Evolutionary conservation across 2,113 vertebrate species (phyloP), one percentile per base, ranked within the genome.

Genomic region (Bambusicola thoracicus): DNA sequence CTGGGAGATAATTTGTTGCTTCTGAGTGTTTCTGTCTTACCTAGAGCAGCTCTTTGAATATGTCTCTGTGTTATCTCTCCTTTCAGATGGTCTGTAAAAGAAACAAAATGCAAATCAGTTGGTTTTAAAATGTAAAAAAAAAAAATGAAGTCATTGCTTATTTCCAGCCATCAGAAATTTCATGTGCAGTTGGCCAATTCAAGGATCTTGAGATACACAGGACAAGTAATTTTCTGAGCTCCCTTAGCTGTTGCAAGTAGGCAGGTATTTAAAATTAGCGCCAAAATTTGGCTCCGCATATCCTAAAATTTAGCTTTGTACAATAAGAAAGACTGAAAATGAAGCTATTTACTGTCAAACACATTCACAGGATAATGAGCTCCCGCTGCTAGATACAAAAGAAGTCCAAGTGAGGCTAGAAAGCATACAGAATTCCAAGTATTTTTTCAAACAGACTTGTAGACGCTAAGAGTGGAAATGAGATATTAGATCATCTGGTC

Each of bases 61-160:
- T 98, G 98, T 58, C 98, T 97, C 91, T 97, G 96, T 44, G 97
- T 98, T 89, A 99, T 92, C 38, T 98, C 97, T 81, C 96, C 98
- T 98, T 99, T 99, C 96, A 99, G 94, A 77, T 96, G 97, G 90
- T 98, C 99, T 99, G 97, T 70, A 56, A 94, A 59, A 95, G 59
- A 97, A 32, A 97, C 3, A 95, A 83, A 93, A 66, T 48, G 16
- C 3, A 59, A 81, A 65, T 13, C n/a, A 18, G 40, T 83, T 59
- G 78, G 90, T 61, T 65, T 75, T 36, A 92, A 53, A 77, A 62
- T 41, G 7, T 65, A 8, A 53, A 53, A 53, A 81, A 43, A 79
- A 66, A 58, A 32, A 87, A 27, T 65, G 2, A 81, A 74, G 7
- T n/a, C 21, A 53, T 69, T 41, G 32, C 29, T 40, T 63, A 44